Evolutionary conservation across 2,797 vertebrate genomes (phyloP).

Genomic region (Danio tinwini): DNA sequence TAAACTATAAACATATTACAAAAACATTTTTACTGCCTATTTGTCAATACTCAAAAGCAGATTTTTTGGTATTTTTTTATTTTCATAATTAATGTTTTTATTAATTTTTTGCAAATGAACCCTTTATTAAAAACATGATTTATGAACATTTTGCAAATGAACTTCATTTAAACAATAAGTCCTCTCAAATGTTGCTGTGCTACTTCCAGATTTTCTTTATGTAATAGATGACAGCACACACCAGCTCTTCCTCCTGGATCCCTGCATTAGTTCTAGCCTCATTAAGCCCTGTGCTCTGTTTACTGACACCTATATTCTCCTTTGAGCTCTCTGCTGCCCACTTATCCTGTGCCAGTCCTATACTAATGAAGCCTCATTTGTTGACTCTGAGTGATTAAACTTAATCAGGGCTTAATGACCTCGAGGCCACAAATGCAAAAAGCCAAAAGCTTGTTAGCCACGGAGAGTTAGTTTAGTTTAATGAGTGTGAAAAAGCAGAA

Average conservation of each 20-base stretch:
- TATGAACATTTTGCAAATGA: too few relatives aligned
- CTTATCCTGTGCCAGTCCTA: slow-evolving; percentile 48
- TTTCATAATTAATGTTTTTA: too few relatives aligned
- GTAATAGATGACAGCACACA: slow-evolving; percentile 40
- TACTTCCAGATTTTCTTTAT: background rate
- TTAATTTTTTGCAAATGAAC: too few relatives aligned
- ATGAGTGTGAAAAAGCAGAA: slow-evolving; percentile 4
- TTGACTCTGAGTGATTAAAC: slow-evolving; percentile 61
- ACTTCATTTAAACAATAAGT: background rate
- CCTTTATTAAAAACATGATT: too few relatives aligned
- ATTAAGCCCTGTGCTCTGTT: slow-evolving; percentile 26
- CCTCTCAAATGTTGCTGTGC: background rate
- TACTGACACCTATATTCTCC: slow-evolving; percentile 40
- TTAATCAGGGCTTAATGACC: slow-evolving; percentile 62
- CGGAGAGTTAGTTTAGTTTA: slow-evolving; percentile 1
- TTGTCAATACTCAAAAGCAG: too few relatives aligned
- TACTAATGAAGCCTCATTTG: slow-evolving; percentile 59
- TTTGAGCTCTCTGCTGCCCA: slow-evolving; percentile 36
- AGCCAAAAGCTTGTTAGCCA: slow-evolving; percentile 28
- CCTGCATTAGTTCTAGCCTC: slow-evolving; percentile 7
- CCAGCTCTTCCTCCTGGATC: slow-evolving; percentile 25
- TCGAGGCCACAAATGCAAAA: slow-evolving; percentile 47
- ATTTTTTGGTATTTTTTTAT: too few relatives aligned
- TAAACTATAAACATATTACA: too few relatives aligned
- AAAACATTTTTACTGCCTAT: too few relatives aligned